Conservation (phyloP, 2,888 invertebrate genomes). For the Euplagia quadripunctaria region DNA sequence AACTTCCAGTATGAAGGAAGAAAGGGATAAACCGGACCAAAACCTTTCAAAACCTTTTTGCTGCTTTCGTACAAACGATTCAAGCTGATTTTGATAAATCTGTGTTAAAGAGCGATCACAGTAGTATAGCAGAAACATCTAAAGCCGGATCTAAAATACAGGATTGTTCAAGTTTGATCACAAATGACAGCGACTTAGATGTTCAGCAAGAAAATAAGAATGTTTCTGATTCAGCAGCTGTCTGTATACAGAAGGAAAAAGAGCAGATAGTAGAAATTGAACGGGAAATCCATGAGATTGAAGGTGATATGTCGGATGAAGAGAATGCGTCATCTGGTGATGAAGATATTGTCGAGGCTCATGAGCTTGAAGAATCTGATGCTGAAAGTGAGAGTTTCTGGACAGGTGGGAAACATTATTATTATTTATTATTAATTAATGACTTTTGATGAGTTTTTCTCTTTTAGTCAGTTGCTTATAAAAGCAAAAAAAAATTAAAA, state of each 20-base stretch:
- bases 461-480: background rate
- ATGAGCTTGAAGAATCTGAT: conserved; percentile 28
- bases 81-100: conserved; percentile 70
- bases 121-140: conserved; percentile 60
- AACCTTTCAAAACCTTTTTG: conserved; percentile 53
- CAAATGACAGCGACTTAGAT: conserved; percentile 78
- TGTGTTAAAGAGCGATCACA: conserved; percentile 68
- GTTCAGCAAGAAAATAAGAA: conserved; percentile 57
- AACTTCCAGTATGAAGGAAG: conserved; percentile 54
- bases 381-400: conserved; percentile 47
- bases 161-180: conserved; percentile 74
- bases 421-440: too few relatives aligned
- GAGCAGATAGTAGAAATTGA: conserved; percentile 79
- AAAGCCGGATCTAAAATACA: conserved; percentile 46
- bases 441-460: background rate
- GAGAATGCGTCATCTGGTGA: conserved; percentile 43
- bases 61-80: conserved; percentile 60
- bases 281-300: conserved; percentile 80
- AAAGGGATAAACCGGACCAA: conserved; percentile 43
- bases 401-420: conserved; percentile 20
- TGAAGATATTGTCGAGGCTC: conserved; percentile 38
- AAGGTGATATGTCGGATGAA: conserved; percentile 74
- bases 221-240: conserved; percentile 53
- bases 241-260: conserved; percentile 76
- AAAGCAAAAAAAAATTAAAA: background rate